These are phyloP conservation scores for Micromussa lordhowensis DNA, from an alignment of 92 coral and sea anemone species.

Conservation along the genomic window DNA sequence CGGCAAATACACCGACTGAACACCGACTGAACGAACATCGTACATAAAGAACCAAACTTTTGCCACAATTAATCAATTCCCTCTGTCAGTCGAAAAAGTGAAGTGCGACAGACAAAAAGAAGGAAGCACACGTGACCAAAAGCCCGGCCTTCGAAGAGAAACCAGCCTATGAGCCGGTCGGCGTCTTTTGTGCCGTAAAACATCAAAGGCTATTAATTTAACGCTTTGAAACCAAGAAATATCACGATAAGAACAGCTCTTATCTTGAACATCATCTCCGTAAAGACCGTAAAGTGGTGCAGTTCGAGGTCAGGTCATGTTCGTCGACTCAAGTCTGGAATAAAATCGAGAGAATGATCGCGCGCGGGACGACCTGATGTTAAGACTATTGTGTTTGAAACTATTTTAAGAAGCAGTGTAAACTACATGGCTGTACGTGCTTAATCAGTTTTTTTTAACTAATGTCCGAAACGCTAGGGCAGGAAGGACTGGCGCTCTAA, in stretches of 20 bases:
- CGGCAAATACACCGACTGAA: too few relatives aligned
- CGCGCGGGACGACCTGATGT: not conserved
- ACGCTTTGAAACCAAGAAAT: not conserved
- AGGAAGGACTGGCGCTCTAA: not conserved
- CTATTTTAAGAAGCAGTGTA: not conserved
- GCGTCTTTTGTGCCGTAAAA: not conserved
- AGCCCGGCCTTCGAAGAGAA: not conserved
- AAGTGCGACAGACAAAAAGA: not conserved
- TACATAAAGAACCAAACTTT: too few relatives aligned
- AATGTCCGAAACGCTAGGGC: not conserved
- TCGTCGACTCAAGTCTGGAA: not conserved
- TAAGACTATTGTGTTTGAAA: not conserved
- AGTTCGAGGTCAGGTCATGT: not conserved
- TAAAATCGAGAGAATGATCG: not conserved
- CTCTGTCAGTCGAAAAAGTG: too few relatives aligned
- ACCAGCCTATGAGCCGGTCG: not conserved
- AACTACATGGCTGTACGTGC: not conserved
- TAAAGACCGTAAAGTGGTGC: constrained; percentile 12
- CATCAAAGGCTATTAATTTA: not conserved
- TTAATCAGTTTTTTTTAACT: not conserved
- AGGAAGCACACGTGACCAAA: not conserved
- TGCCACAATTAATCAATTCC: too few relatives aligned
- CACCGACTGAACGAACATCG: too few relatives aligned
- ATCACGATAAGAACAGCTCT: not conserved
- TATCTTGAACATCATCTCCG: constrained; percentile 13